Base-by-base conservation (phyloP, 2,888 invertebrate species). In the Epinotia nisella region DNA sequence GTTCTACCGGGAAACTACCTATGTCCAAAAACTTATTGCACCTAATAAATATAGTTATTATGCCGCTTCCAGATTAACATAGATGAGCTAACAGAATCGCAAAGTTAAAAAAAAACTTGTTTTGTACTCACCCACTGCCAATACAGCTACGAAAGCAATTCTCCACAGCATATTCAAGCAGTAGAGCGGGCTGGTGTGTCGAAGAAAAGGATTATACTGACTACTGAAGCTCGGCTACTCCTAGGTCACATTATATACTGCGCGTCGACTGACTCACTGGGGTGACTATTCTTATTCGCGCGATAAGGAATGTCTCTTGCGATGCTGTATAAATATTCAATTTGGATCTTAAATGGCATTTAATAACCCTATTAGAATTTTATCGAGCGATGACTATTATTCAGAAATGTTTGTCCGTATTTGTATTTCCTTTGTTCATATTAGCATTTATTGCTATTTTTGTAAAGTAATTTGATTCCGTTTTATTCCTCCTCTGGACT, bases 121-220 rank as follows among this genome's bases (percentile, higher is more conserved):
- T 49, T 49, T 49, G 15, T 13, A 67, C 72, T 72, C 61, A 72
- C 72, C 72, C 5, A 72, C 61, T 39, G 72, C 72, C 51, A 72
- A 49, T 1, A 68, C 61, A 19, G 56, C 61, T 11, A 72, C 62
- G 61, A 72, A 49, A 49, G 61, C 61, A 11, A 58, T 19, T 67
- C 56, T 67, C 72, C 67, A 68, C 67, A 72, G 45, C 61, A 67
- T 72, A 4, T 60, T 39, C 39, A 51, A 55, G 21, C 10, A 24
- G n/a, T 15, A 19, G 9, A 64, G 55, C n/a, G 15, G 1, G 24
- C 59, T 61, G 21, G 45, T 70, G 13, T n/a, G 9, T 39, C 39
- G 49, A 21, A 45, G n/a, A 17, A 49, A 24, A 29, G 35, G 35
- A 35, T 60, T 41, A 67, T 9, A 51, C 21, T 68, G 72, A 19